Evolutionary conservation across 2,797 vertebrate species (phyloP), one percentile per base, ranked within the genome.

Genomic region (Acanthis flammea): DNA sequence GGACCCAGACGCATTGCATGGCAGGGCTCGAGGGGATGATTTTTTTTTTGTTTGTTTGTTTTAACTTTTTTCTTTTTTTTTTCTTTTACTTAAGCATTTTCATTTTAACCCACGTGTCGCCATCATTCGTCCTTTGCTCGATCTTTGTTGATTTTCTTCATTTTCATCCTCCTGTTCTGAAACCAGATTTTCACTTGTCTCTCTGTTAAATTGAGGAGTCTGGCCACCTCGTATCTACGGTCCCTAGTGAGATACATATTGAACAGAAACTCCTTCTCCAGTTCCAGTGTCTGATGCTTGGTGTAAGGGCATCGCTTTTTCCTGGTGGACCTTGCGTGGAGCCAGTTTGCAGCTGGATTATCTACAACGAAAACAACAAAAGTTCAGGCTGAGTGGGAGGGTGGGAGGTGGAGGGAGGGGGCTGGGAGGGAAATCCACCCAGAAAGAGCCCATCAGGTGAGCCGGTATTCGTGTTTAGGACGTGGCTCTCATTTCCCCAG

Each of bases 121-220:
- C 91, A 75, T 98, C 97, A 98, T 94, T 98, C 98, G 10, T 99
- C 99, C 96, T 99, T 99, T 13, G 98, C 98, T 90, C 98, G 98
- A 87, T 99, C 99, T 97, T 99, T 99, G 98, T 99, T 99, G 96
- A 99, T 99, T 97, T 99, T 99, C 98, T 99, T 99, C 99, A 99
- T 99, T 98, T 99, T 99, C 99, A 99, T 99, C 97, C 99, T 99
- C 97, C 99, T 98, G 97, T 99, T 99, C 97, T 99, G 99, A 98
- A 99, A 99, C 99, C 99, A 99, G 96, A 99, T 99, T 98, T 99
- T 99, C 96, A 99, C 99, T 98, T 99, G 99, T 98, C 99, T 99
- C 97, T 99, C 99, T 23, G 99, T 99, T 97, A 99, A 98, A 98
- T 98, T 99, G 94, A 99, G 98, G 70, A 99, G 96, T 86, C 99